Evolutionary conservation across 2,888 invertebrate species (phyloP).

Genomic region (Achlya flavicornis): DNA sequence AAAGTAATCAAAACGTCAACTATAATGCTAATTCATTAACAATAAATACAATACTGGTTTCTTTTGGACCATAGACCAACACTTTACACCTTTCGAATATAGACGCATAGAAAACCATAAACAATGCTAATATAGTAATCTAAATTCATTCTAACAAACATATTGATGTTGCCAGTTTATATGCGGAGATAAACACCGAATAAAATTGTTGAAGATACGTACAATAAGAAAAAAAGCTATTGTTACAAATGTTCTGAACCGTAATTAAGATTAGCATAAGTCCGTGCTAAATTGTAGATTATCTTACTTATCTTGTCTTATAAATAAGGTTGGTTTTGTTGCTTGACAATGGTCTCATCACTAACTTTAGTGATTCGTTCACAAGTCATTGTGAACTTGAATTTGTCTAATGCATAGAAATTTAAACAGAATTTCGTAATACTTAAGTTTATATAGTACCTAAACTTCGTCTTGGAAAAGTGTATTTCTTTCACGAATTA

Average conservation of each 20-base stretch:
- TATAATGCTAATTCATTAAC: background rate
- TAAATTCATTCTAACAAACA: constrained; percentile 67
- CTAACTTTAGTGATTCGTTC: background rate
- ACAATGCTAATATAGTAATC: constrained; percentile 71
- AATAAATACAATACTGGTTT: constrained; percentile 2
- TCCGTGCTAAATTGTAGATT: constrained; percentile 12
- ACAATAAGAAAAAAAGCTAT: constrained; percentile 12
- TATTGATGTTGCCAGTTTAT: constrained; percentile 38
- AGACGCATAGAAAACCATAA: constrained; percentile 50
- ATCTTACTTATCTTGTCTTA: constrained; percentile 17
- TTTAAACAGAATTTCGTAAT: too few species aligned
- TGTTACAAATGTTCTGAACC: constrained; percentile 18
- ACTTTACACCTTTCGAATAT: constrained; percentile 50
- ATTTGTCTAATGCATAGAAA: background rate
- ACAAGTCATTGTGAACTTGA: background rate
- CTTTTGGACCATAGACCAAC: constrained; percentile 55
- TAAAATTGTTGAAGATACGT: constrained; percentile 14
- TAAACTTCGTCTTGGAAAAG: too few species aligned
- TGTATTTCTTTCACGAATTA: too few species aligned
- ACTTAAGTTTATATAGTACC: too few species aligned
- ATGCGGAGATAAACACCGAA: constrained; percentile 13
- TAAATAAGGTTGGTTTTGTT: constrained; percentile 15
- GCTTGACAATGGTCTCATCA: background rate
- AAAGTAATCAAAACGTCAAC: background rate
- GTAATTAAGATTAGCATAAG: constrained; percentile 17